These are phyloP conservation scores for Caenorhabditis sp. DNA, from an alignment of 2,888 invertebrate genomes.

Conservation along the genomic window DNA sequence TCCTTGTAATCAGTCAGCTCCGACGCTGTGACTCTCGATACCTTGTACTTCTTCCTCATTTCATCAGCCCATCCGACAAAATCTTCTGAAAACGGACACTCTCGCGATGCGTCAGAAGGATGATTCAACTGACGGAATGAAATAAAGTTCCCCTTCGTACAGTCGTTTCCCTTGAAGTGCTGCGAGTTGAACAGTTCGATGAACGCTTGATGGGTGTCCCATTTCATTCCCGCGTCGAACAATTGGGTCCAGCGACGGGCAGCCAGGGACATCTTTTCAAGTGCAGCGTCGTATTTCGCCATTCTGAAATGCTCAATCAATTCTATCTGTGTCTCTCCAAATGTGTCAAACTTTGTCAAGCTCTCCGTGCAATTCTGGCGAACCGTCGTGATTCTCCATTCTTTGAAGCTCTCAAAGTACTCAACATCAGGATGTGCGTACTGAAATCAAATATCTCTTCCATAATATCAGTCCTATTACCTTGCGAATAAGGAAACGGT, in stretches of 20 bases:
- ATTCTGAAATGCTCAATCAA: conserved; percentile 14
- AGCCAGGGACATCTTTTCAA: neutral
- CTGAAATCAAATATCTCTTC: too few species aligned
- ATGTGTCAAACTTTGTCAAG: conserved; percentile 10
- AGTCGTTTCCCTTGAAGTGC: conserved; percentile 10
- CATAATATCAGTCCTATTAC: too few species aligned
- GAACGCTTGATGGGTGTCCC: conserved; percentile 15
- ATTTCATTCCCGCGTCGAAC: neutral
- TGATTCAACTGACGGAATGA: neutral
- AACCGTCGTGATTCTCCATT: neutral
- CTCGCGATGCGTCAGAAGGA: too few species aligned
- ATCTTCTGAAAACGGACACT: neutral
- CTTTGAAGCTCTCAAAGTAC: conserved; percentile 14
- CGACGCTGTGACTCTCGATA: too few species aligned
- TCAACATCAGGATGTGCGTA: conserved; percentile 1
- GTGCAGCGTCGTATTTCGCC: conserved; percentile 1
- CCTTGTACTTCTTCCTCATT: too few species aligned
- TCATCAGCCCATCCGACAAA: conserved; percentile 4
- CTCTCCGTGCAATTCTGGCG: conserved; percentile 21
- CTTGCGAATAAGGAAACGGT: conserved; percentile 12
- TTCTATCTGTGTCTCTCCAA: too few species aligned
- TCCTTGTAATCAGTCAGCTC: too few species aligned
- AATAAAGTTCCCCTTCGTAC: neutral
- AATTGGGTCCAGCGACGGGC: conserved; percentile 21
- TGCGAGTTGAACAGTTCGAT: conserved; percentile 7